Percentiles rank a stretch among this genome's conserved stretches.
phyloP scores from a whole-genome alignment of 2,888 invertebrate species.

The Oxystoma pomonae region DNA sequence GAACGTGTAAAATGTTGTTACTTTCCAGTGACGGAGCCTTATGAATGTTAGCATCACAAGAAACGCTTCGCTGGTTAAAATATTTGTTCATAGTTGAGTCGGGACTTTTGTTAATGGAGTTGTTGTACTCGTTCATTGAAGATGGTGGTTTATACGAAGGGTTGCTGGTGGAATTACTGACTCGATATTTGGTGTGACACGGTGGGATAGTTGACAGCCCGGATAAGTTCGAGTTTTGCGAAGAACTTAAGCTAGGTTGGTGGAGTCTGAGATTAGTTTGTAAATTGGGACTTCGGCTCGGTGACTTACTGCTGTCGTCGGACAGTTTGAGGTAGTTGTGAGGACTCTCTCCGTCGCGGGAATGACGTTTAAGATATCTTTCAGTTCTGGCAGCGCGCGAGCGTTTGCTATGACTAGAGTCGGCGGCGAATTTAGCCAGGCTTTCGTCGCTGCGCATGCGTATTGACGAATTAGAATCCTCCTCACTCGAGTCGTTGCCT shows the following conservation, averaged over 20 bases:
- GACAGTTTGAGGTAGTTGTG: constrained; percentile 36
- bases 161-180: constrained; percentile 39
- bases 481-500: constrained; percentile 63
- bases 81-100: constrained; percentile 22
- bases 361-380: constrained; percentile 71
- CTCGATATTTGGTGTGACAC: constrained; percentile 36
- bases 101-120: constrained; percentile 25
- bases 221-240: constrained; percentile 35
- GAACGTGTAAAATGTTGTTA: constrained; percentile 37
- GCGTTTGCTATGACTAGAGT: constrained; percentile 57
- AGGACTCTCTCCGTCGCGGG: constrained; percentile 64
- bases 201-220: constrained; percentile 46
- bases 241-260: constrained; percentile 31
- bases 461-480: constrained; percentile 66
- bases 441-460: constrained; percentile 68
- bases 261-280: constrained; percentile 23
- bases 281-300: constrained; percentile 38
- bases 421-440: constrained; percentile 41
- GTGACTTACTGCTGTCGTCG: constrained; percentile 38
- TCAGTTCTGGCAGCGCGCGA: constrained; percentile 75
- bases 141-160: constrained; percentile 38
- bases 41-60: constrained; percentile 45
- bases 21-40: constrained; percentile 35
- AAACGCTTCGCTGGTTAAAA: constrained; percentile 40
- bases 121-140: constrained; percentile 40